Evolutionary conservation across 2,888 invertebrate species (phyloP), one percentile per base, ranked within the genome.

Genomic region (Drosophila longiperda): DNA sequence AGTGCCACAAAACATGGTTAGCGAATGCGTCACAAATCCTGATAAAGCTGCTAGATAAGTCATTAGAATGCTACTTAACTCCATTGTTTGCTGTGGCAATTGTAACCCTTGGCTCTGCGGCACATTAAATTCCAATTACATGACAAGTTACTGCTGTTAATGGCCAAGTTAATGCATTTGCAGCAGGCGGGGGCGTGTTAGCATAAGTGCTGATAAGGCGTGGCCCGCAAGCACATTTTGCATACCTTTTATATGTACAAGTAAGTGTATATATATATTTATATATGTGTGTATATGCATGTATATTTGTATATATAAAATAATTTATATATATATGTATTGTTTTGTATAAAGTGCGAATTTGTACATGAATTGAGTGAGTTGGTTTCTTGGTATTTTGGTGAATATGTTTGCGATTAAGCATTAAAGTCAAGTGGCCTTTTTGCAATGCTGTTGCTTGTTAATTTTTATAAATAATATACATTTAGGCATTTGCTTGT

Each of bases 121-220:
- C 55, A 71, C 90, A 86, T 89, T 86, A 86, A 86, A 87, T 88
- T 85, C 76, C 84, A 89, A 87, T 86, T 87, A 87, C 80, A 80
- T 58, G 80, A 82, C 83, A 87, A 85, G 66, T 69, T 82, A 65
- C 71, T 74, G 76, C 60, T 55, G 75, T 85, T 87, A 89, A 86
- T 86, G 86, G 82, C 82, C 84, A 88, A 81, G 83, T 83, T 88
- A 88, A 88, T 88, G 88, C 83, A 87, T 84, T 70, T 66, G 69
- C 67, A 53, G 54, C 66, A 59, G 64, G 65, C 42, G 49, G 62
- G 62, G 52, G 60, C 4, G 0, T 17, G 52, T 66, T 38, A 66
- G 70, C 66, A 60, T 67, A 61, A 74, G 64, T 66, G 71, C 58
- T 42, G 50, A 48, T 2, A 53, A 65, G 82, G 82, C 79, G 82